A percentile compares a stretch with the other conserved stretches of the same genome.
Evolutionary conservation across 2,888 invertebrate species (phyloP).

Genomic region (Lamellibrachia columna): DNA sequence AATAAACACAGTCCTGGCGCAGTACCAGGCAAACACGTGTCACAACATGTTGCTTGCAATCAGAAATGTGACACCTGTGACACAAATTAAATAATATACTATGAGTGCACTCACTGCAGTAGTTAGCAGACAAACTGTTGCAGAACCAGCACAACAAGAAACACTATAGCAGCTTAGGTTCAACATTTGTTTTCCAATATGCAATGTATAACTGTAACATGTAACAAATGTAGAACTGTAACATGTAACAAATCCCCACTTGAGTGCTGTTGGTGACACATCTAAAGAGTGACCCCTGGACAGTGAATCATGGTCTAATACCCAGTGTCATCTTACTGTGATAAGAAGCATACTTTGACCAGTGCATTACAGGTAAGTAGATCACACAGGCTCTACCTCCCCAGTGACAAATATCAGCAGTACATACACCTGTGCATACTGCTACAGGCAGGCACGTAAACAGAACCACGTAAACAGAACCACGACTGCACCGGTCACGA

Average conservation of each 20-base stretch:
- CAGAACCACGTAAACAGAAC: background rate
- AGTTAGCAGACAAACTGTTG: background rate
- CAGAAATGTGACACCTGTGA: background rate
- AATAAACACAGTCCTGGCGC: background rate
- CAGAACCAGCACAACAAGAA: background rate
- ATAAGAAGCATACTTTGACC: no score
- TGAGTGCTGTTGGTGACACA: background rate
- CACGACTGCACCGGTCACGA: background rate
- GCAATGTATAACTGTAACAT: background rate
- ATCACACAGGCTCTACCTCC: background rate
- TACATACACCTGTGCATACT: background rate
- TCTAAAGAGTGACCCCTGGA: background rate
- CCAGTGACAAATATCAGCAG: background rate
- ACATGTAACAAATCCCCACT: background rate
- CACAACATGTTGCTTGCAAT: background rate
- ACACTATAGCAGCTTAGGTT: background rate
- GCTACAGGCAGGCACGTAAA: background rate
- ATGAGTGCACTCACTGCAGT: background rate
- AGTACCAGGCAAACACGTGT: background rate
- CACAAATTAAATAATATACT: background rate
- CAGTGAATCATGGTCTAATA: background rate
- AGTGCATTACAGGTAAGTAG: background rate
- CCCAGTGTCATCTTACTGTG: background rate
- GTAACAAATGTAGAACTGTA: background rate
- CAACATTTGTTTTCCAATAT: no score